These are phyloP conservation scores for Nomada ferruginata DNA, from an alignment of 2,888 invertebrate species.

Conservation along the genomic window DNA sequence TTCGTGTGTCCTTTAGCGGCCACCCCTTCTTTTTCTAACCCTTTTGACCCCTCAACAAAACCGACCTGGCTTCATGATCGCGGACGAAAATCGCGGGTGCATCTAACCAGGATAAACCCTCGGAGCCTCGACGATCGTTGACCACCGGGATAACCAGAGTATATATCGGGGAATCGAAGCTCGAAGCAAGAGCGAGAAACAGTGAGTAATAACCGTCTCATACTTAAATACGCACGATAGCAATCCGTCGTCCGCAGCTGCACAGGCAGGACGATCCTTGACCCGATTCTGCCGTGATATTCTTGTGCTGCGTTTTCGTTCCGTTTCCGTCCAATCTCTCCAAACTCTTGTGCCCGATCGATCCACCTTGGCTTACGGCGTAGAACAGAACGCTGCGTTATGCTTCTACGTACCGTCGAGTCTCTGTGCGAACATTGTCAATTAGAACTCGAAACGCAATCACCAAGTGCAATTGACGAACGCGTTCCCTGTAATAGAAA, in stretches of 20 bases:
- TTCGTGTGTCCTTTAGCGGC: conserved; percentile 63
- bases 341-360: conserved; percentile 39
- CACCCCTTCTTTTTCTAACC: conserved; percentile 43
- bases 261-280: conserved; percentile 33
- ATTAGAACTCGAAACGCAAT: neutral
- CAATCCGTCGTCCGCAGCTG: neutral
- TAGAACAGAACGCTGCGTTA: neutral
- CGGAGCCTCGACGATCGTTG: conserved; percentile 12
- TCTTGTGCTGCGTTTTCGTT: conserved; percentile 45
- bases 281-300: conserved; percentile 50
- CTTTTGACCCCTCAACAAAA: conserved; percentile 19
- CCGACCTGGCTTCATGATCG: conserved; percentile 43
- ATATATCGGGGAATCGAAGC: conserved; percentile 1
- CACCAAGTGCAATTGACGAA: neutral
- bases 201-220: conserved; percentile 35
- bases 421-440: neutral
- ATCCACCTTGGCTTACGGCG: conserved; percentile 21
- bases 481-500: neutral
- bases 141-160: conserved; percentile 7
- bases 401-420: neutral
- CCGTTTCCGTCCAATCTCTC: conserved; percentile 38
- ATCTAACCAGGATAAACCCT: conserved; percentile 7
- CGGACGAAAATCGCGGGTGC: conserved; percentile 51
- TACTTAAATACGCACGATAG: neutral
- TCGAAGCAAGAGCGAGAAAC: conserved; percentile 28